Conservation (phyloP, 1,140 invertebrate genomes). For the Lepidotrigona ventralis region DNA sequence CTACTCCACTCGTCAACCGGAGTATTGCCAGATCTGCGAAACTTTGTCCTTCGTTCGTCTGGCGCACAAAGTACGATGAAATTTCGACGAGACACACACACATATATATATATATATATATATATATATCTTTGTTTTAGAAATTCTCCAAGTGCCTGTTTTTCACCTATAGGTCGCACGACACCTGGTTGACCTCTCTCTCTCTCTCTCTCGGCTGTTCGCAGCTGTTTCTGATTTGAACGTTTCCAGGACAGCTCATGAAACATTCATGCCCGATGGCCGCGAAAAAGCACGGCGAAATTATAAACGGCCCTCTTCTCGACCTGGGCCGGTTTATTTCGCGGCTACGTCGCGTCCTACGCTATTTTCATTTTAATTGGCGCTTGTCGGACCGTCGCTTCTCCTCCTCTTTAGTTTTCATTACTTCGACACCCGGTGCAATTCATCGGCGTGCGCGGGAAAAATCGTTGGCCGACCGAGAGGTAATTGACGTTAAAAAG, state of each 20-base stretch:
- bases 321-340: slow-evolving; percentile 16
- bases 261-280: slow-evolving; percentile 46
- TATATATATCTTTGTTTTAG: too few species aligned
- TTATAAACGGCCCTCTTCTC: slow-evolving; percentile 37
- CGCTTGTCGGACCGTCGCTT: not conserved
- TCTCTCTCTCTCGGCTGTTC: not conserved
- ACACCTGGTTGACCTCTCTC: not conserved
- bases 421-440: slow-evolving; percentile 1
- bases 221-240: slow-evolving; percentile 32
- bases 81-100: not conserved
- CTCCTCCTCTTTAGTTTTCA: not conserved
- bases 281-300: slow-evolving; percentile 35
- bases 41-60: not conserved
- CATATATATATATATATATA: too few species aligned
- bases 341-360: not conserved
- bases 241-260: slow-evolving; percentile 27
- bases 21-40: not conserved
- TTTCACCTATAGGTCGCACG: not conserved
- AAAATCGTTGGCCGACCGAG: not conserved
- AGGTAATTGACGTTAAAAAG: not conserved
- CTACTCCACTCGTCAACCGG: too few species aligned
- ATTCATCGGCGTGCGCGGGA: not conserved
- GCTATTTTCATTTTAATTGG: slow-evolving; percentile 48
- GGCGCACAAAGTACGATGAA: not conserved
- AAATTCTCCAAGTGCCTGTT: not conserved